Percentiles rank a stretch among this genome's conserved stretches.
Conservation (phyloP, 2,797 vertebrate genomes). For the Delichon dasypus region DNA sequence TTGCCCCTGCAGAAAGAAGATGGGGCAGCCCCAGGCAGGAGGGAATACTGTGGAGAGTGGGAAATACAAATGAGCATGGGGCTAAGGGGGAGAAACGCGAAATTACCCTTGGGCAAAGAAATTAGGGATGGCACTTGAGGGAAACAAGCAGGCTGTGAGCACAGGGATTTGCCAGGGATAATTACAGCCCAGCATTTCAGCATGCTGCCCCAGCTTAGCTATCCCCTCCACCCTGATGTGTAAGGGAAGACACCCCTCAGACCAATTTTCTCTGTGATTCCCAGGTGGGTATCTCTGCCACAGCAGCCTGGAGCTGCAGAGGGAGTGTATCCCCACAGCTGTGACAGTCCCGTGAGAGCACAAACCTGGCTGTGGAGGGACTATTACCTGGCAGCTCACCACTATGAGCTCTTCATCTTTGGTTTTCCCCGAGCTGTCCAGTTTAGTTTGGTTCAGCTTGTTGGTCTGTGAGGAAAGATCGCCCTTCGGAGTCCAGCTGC, state of each 20-base stretch:
- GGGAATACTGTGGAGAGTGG: background rate
- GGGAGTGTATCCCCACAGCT: background rate
- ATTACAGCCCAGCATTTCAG: background rate
- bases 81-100: background rate
- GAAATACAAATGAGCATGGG: background rate
- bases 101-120: background rate
- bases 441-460: slow-evolving; percentile 70
- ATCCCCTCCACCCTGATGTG: background rate
- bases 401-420: slow-evolving; percentile 83
- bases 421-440: slow-evolving; percentile 58
- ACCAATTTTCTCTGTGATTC: background rate
- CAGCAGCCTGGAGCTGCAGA: background rate
- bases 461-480: slow-evolving; percentile 49
- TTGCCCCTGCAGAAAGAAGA: background rate
- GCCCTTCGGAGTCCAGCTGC: slow-evolving; percentile 70
- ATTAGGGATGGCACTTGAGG: background rate
- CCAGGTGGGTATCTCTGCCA: background rate
- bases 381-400: slow-evolving; percentile 83
- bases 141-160: background rate
- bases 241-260: background rate
- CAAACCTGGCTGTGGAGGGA: background rate
- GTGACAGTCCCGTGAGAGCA: accelerated
- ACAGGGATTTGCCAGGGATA: background rate
- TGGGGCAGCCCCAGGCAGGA: background rate
- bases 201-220: background rate